A percentile compares a stretch with the other conserved stretches of the same genome.
Conservation (phyloP, 2,797 vertebrate genomes). For the Darevskia nairensis region DNA sequence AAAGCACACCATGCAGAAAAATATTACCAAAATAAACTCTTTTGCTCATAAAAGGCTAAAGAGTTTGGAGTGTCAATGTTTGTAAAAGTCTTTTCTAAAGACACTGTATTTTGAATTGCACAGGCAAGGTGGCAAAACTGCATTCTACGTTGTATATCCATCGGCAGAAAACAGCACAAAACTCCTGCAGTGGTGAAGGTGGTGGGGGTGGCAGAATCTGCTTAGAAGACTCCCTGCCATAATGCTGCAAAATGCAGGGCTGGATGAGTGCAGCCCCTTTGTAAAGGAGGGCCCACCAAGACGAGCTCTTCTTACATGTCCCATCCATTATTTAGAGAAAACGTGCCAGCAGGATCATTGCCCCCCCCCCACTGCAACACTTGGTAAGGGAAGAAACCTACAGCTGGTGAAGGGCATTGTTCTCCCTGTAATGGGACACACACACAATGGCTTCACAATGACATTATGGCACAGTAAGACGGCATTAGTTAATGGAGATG, state of each 20-base stretch:
- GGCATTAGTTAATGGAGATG: constrained; percentile 42
- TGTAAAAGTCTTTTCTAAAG: constrained; percentile 56
- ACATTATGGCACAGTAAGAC: background rate
- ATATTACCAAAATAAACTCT: constrained; percentile 73
- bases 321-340: background rate
- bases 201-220: background rate
- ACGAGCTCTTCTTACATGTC: background rate
- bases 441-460: constrained; percentile 15
- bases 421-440: constrained; percentile 4
- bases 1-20: constrained; percentile 69
- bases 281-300: background rate
- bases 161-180: background rate
- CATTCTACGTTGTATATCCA: background rate
- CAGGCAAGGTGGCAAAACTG: background rate
- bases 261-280: background rate
- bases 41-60: constrained; percentile 52
- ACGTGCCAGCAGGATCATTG: background rate
- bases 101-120: constrained; percentile 51
- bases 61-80: constrained; percentile 43
- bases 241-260: fast-evolving
- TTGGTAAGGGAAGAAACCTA: background rate
- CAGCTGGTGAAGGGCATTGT: background rate
- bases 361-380: background rate
- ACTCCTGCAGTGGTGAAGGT: background rate
- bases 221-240: background rate